Evolutionary conservation across 1,140 invertebrate genomes (phyloP), one percentile per base, ranked within the genome.

Genomic region (Ceratosolen fusciceps): DNA sequence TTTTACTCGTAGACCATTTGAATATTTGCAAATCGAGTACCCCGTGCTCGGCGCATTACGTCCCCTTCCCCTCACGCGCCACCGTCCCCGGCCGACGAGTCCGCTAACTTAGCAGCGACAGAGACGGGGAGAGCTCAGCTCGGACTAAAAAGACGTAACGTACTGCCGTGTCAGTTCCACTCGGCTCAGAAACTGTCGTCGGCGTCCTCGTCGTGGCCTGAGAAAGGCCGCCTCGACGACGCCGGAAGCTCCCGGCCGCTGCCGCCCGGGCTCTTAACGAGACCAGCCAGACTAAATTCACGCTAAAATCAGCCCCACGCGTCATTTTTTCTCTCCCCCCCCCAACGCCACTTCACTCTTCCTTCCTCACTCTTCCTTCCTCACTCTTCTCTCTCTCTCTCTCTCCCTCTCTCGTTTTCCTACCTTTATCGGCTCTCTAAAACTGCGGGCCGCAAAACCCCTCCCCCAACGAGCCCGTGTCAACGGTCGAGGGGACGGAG

Each of bases 1-100:
- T n/a, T n/a, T n/a, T n/a, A 89, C 89, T 90, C 89, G 87, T 80
- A 83, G 81, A 83, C 87, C 88, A 90, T 89, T 89, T 89, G 88
- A 89, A 89, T 89, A 89, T 89, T 89, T 89, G 89, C 89, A 88
- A 89, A 89, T 85, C 85, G 86, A 84, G 86, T 85, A 84, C 85
- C 85, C 84, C 81, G 84, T 83, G 82, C 74, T 78, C 80, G 70
- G 2, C 14, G 43, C 43, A 9, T 29, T 47, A 47, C 14, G 56
- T 8, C 39, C 37, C 16, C 24, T 60, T 34, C 24, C 19, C n/a
- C 34, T 10, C 52, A 7, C 1, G 26, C 37, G 5, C 54, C 52
- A 4, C 39, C 8, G 37, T 0, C 16, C 19, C 21, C 58, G n/a
- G 7, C 39, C 31, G n/a, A 0, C 24, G 34, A 16, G 39, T 7